Evolutionary conservation across 2,888 invertebrate genomes (phyloP), one percentile per base, ranked within the genome.

Genomic region (Muscina levida): DNA sequence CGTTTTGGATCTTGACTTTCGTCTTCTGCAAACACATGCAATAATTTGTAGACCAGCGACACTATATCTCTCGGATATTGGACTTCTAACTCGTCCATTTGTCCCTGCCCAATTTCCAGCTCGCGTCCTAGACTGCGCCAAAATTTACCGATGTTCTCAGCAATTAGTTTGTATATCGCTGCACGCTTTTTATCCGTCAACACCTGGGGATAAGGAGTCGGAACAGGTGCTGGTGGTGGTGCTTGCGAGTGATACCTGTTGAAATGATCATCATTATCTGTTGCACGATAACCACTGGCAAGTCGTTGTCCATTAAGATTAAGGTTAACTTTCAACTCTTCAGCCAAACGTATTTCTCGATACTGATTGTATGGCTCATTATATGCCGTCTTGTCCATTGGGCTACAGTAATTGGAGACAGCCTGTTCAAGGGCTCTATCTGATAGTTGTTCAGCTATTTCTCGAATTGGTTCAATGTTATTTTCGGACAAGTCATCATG

Each of bases 101-200:
- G 78, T 1, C 90, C 90, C 48, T 90, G 88, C 3, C 83, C 80
- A 5, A 90, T 82, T n/a, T 82, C 75, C 6, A 90, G 62, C 24
- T 86, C 85, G 0, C 90, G 85, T 0, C 90, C 91, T 5, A 90
- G 83, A 5, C 83, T 79, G 4, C 89, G 86, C 90, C 90, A 90
- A 46, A 85, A 85, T 2, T 85, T 86, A 0, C 90, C 90, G 73
- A 90, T 84, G 17, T 89, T 86, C 8, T 82, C 77, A 0, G 87
- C 85, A n/a, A 90, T 83, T 37, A 87, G 76, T 17, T 86, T 87
- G 51, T 85, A 88, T 6, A 90, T 85, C 1, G 86, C 85, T 0
- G 85, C 74, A 0, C 89, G 87, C 51, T 89, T 89, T 2, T 83
- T 74, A 3, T 86, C 85, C 0, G 85, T 86, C 2, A 87, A 83